Evolutionary conservation across 2,797 vertebrate genomes (phyloP).

Genomic region (Argya squamiceps): DNA sequence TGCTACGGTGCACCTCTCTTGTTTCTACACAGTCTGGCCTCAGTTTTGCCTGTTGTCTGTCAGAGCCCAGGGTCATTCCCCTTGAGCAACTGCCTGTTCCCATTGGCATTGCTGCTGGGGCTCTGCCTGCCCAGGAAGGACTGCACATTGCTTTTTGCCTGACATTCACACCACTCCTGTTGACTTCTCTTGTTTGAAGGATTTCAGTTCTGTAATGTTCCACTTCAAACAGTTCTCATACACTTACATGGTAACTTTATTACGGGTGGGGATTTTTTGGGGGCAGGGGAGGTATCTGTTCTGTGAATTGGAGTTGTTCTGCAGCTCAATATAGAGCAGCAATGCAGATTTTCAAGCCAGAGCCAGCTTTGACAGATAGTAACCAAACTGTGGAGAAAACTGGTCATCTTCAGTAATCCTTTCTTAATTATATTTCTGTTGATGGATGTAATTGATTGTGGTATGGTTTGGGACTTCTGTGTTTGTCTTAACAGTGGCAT

Average conservation of each 20-base stretch:
- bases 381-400: not conserved
- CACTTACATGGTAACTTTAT: not conserved
- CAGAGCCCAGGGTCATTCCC: not conserved
- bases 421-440: not conserved
- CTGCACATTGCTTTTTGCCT: not conserved
- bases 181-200: not conserved
- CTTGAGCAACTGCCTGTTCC: not conserved
- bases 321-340: not conserved
- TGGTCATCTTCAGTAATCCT: not conserved
- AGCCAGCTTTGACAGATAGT: not conserved
- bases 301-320: not conserved
- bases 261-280: not conserved
- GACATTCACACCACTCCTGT: accelerated
- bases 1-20: not conserved
- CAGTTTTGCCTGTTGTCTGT: accelerated
- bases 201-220: not conserved
- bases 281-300: not conserved
- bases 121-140: not conserved
- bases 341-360: not conserved
- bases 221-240: not conserved
- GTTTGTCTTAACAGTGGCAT: not conserved
- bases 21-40: accelerated
- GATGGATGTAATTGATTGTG: not conserved
- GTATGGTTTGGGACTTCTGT: not conserved
- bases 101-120: accelerated